phyloP scores from a whole-genome alignment of 2,113 vertebrate genomes.

The Melierax canorus region DNA sequence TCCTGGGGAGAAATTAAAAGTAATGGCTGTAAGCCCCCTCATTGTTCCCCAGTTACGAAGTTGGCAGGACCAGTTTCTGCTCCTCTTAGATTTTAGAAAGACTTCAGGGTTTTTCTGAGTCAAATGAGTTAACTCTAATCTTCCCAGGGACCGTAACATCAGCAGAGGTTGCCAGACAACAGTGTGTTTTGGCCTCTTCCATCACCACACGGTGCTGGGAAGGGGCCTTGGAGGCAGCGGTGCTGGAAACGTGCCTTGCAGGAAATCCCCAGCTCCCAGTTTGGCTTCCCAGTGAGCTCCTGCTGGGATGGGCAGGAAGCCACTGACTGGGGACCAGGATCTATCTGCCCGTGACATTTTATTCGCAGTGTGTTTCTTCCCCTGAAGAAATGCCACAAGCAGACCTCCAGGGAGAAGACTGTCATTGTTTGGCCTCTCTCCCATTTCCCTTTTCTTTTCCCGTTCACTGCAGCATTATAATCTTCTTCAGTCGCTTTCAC shows the following conservation, averaged over 20 bases:
- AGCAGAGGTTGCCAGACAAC: neutral
- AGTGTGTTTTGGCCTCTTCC: neutral
- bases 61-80: neutral
- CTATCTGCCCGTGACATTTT: neutral
- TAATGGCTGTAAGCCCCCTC: fast-evolving
- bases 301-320: neutral
- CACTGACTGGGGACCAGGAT: neutral
- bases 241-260: neutral
- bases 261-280: neutral
- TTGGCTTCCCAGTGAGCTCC: neutral
- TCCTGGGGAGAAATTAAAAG: neutral
- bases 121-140: neutral
- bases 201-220: neutral
- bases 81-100: neutral
- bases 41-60: neutral
- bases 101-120: neutral
- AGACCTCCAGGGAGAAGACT: neutral
- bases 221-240: neutral
- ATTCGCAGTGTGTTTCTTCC: neutral
- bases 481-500: neutral
- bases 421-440: neutral
- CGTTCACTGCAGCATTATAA: neutral
- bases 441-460: neutral
- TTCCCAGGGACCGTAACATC: neutral
- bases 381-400: neutral